A percentile compares a stretch with the other conserved stretches of the same genome.
phyloP scores from a whole-genome alignment of 2,797 vertebrate species.

The Pangasius mekongensis region DNA sequence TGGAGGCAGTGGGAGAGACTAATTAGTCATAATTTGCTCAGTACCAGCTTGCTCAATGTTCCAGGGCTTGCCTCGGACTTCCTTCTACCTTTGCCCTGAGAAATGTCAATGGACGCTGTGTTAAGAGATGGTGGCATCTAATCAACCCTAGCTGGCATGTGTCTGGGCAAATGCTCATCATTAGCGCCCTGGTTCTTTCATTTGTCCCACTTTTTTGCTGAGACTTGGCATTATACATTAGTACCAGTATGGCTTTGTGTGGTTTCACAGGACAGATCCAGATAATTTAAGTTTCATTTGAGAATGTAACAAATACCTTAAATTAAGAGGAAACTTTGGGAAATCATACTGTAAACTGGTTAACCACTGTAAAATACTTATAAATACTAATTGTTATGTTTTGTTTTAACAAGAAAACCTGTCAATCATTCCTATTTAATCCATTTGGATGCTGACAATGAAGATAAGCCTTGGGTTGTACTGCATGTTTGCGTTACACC shows the following conservation, averaged over 20 bases:
- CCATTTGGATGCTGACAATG: not conserved
- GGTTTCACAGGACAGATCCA: not conserved
- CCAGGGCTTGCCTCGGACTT: slow-evolving; percentile 48
- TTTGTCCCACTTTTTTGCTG: slow-evolving; percentile 28
- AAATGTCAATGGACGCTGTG: slow-evolving; percentile 58
- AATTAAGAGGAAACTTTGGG: not conserved
- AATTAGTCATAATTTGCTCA: slow-evolving; percentile 61
- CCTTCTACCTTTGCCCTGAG: slow-evolving; percentile 52
- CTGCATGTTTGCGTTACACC: slow-evolving; percentile 5
- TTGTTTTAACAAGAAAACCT: not conserved
- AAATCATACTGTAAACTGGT: not conserved
- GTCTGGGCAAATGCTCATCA: slow-evolving; percentile 52
- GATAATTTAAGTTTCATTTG: not conserved
- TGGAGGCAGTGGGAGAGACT: slow-evolving; percentile 55
- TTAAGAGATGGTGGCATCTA: slow-evolving; percentile 56
- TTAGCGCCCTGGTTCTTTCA: slow-evolving; percentile 38
- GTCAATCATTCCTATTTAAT: not conserved
- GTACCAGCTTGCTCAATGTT: slow-evolving; percentile 48
- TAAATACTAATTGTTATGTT: not conserved
- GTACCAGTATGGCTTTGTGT: slow-evolving; percentile 23
- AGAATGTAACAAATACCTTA: not conserved
- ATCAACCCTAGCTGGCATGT: slow-evolving; percentile 52
- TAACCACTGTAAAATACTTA: too few relatives aligned
- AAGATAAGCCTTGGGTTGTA: slow-evolving; percentile 1
- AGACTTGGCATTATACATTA: slow-evolving; percentile 6